Base-by-base conservation (phyloP, 2,888 invertebrate genomes). In the Dryococelus australis region DNA sequence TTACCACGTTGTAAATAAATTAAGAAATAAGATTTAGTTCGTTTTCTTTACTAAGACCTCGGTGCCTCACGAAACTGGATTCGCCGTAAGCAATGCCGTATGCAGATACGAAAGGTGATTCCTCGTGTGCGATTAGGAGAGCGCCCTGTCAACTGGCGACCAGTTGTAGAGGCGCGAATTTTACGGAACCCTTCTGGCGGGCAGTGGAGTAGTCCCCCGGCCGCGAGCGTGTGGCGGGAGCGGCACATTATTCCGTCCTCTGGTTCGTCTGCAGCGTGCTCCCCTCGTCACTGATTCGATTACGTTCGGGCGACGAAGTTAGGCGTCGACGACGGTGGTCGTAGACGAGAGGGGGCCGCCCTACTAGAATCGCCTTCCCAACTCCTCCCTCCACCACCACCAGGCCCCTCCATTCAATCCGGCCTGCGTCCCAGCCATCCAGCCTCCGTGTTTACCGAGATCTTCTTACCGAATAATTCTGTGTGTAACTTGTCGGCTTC, bases 351-450 rank as follows among this genome's bases (percentile, higher is more conserved):
- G 16, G 20, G 65, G 8, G 1, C 65, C 65, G 65, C n/a, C 65
- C 13, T 12, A 65, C 20, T 65, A 65, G 65, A 65, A 47, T 47
- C 0, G 12, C 51, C 51, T 51, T 8, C 51, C 35, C 47, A 16
- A 10, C 47, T 10, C 47, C n/a, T 16, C 51, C 24, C 65, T 65
- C 0, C n/a, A 2, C 65, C n/a, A n/a, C 24, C 1, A 24, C 65
- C 65, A n/a, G n/a, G n/a, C n/a, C n/a, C n/a, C n/a, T n/a, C n/a
- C n/a, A 65, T 65, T 65, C 65, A 65, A 65, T 65, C 65, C 65
- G n/a, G 20, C 65, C 20, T n/a, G 51, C 12, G 51, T 20, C 51
- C 51, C 20, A 13, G 47, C 47, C 47, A 47, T 47, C 47, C 47
- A 8, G 47, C 47, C 47, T 0, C 47, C 12, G 65, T 65, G 65